A percentile compares a stretch with the other conserved stretches of the same genome.
Conservation (phyloP, 2,113 vertebrate genomes). For the Cranoglanis bouderius region DNA sequence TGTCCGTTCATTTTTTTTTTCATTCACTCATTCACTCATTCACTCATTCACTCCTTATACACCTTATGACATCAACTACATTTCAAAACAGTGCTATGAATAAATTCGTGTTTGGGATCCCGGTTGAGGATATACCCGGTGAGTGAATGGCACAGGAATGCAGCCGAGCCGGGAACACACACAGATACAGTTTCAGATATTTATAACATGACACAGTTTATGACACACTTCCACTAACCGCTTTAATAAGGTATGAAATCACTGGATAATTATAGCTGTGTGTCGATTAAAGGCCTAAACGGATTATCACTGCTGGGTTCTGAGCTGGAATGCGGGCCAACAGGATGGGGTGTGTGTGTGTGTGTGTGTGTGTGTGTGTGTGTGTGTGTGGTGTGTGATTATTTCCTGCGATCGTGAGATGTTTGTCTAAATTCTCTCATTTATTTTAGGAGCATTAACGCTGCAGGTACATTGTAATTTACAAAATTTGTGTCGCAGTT, state of each 20-base stretch:
- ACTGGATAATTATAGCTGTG: neutral
- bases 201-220: constrained; percentile 35
- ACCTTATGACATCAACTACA: neutral
- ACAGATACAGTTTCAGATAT: constrained; percentile 21
- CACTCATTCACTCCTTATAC: neutral
- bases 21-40: neutral
- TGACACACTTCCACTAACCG: neutral
- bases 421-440: too few species aligned
- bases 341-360: too few species aligned
- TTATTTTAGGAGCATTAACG: too few species aligned
- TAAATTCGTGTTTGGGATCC: neutral
- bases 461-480: too few species aligned
- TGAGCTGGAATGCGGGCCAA: neutral
- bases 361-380: too few species aligned
- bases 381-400: too few species aligned
- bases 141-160: neutral
- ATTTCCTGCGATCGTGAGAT: too few species aligned
- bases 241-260: constrained; percentile 2
- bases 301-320: neutral
- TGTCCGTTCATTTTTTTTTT: too few species aligned
- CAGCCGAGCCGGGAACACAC: neutral
- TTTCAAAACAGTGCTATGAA: neutral
- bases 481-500: too few species aligned
- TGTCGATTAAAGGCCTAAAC: neutral
- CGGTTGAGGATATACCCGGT: neutral